A percentile compares a stretch with the other conserved stretches of the same genome.
Evolutionary conservation across 30 jellyfish, hydroid and myxozoan genomes (phyloP).

Genomic region (Pseudorhiza aurosa): DNA sequence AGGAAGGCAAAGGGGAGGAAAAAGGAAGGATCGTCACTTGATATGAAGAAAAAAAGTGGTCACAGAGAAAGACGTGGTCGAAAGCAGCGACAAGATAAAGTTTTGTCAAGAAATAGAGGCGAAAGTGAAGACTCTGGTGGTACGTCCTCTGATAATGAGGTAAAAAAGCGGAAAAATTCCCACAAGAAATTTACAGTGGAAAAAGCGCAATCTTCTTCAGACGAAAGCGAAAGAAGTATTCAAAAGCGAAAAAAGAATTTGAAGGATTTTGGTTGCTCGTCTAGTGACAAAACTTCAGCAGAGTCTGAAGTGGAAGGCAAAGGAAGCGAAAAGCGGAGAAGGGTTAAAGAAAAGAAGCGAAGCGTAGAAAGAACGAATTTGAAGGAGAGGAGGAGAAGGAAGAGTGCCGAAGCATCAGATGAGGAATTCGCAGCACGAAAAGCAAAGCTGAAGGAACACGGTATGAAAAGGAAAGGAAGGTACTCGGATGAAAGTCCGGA

Average conservation of each 20-base stretch:
- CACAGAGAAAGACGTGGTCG: background rate
- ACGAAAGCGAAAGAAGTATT: background rate
- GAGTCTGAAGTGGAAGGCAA: background rate
- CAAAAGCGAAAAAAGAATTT: background rate
- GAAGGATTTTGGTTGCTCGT: too few species aligned
- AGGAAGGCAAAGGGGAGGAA: background rate
- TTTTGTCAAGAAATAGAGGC: conserved; percentile 2
- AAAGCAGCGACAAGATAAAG: too few species aligned
- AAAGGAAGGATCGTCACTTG: too few species aligned
- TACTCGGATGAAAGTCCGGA: background rate
- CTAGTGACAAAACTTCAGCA: background rate
- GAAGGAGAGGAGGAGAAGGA: background rate
- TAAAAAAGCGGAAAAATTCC: background rate
- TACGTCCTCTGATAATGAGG: background rate
- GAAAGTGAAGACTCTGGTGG: background rate
- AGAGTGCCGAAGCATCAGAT: background rate
- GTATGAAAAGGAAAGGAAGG: background rate
- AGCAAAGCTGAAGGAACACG: background rate
- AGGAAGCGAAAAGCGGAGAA: background rate
- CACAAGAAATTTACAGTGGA: background rate
- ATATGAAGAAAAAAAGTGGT: background rate
- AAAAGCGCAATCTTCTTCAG: background rate
- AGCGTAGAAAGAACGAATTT: background rate
- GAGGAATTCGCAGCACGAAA: background rate
- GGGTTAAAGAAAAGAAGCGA: background rate